Evolutionary conservation across 2,113 vertebrate species (phyloP).

Genomic region (Circaetus cinerascens): DNA sequence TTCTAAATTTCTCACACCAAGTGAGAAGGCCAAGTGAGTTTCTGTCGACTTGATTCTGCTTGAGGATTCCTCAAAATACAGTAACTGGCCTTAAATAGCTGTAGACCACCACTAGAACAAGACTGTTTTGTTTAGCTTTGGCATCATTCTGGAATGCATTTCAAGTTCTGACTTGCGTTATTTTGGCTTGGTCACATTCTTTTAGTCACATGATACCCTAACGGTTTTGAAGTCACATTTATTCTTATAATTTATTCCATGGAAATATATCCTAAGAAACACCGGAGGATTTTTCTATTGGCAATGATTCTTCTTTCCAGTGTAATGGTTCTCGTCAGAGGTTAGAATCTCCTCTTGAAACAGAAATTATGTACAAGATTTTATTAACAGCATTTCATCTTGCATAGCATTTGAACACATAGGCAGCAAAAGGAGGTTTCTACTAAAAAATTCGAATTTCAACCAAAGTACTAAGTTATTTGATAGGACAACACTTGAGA

Average conservation of each 20-base stretch:
- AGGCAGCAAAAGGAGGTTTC: neutral
- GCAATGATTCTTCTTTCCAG: neutral
- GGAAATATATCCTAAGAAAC: neutral
- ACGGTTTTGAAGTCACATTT: neutral
- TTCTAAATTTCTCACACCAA: neutral
- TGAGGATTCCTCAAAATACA: neutral
- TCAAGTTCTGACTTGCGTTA: neutral
- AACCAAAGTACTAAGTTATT: neutral
- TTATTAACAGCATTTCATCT: neutral
- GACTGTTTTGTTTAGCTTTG: neutral
- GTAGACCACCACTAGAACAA: neutral
- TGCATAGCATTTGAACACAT: neutral
- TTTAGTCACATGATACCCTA: neutral
- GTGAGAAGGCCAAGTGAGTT: neutral
- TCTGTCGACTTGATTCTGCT: neutral
- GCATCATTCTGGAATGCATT: neutral
- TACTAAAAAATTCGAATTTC: neutral
- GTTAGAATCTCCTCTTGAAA: neutral
- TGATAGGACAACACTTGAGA: neutral
- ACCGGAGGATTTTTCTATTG: neutral
- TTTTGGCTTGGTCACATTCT: neutral
- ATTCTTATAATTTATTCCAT: neutral
- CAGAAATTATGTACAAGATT: neutral
- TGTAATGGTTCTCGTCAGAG: neutral
- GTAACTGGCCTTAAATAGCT: neutral